Evolutionary conservation across 2,113 vertebrate genomes (phyloP), one percentile per base, ranked within the genome.

Genomic region (Eudyptes chrysolophus): DNA sequence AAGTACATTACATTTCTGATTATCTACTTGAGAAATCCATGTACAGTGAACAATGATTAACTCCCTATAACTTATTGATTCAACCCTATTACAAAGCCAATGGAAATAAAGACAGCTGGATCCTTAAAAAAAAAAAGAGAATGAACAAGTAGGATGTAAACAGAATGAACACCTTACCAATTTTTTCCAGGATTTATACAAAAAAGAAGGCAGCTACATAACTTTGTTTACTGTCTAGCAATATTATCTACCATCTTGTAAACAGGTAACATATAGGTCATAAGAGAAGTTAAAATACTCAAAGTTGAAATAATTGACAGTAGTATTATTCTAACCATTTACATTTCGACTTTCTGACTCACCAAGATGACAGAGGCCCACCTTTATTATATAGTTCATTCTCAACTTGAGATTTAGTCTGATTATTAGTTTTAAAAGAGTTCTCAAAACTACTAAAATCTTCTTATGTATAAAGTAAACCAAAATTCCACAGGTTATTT

Each of bases 231-330:
- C 40, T 36, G 40, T 36, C 83, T 30, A 26, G 49, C 70, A 62
- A 25, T 52, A 65, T 40, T 82, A 48, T 44, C 61, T 96, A 72
- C 49, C 51, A 60, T 71, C 15, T 88, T 92, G 26, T 91, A 97
- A 95, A 54, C 24, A 95, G 52, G 42, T 10, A 94, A 68, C 76
- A 83, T 6, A 57, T 6, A 86, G 24, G 7, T 58, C 42, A 69
- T n/a, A 85, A 92, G 8, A 26, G 32, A 97, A 94, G 70, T 64
- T 84, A 54, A 83, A 96, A 84, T 66, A 86, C 70, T 83, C 42
- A 15, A 42, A 42, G 42, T 42, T 93, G 62, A 61, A 92, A 27
- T 65, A 62, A 25, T 17, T 55, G 83, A 68, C 9, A 65, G 92
- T 22, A 52, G 11, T 78, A 88, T 61, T 65, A 77, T 68, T 83